Evolutionary conservation across 2,888 invertebrate species (phyloP).

Genomic region (Monoplex corrugatus): DNA sequence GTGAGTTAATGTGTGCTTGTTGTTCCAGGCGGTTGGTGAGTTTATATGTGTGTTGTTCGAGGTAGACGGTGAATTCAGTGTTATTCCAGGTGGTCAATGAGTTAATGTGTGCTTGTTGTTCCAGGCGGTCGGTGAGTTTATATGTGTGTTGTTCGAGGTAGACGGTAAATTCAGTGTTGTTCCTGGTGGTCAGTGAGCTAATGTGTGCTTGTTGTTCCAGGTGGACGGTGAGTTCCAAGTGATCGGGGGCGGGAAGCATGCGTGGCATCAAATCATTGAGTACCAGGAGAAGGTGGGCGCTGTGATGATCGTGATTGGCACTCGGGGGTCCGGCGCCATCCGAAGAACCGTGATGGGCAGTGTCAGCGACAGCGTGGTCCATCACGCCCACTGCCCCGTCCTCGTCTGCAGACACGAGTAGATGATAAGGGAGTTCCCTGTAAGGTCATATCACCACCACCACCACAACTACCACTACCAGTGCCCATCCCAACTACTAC

Average conservation of each 20-base stretch:
- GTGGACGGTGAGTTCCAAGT: not conserved
- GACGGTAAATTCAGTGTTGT: not conserved
- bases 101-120: not conserved
- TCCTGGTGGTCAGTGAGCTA: too few relatives aligned
- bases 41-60: too few relatives aligned
- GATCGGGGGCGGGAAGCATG: not conserved
- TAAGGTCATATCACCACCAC: too few relatives aligned
- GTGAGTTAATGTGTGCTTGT: too few relatives aligned
- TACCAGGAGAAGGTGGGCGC: constrained; percentile 41
- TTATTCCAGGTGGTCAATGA: too few relatives aligned
- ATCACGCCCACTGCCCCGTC: constrained; percentile 54
- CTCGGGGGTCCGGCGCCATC: constrained; percentile 50
- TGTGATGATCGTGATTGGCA: constrained; percentile 57
- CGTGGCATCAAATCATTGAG: not conserved
- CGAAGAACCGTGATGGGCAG: constrained; percentile 55
- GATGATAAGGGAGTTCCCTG: not conserved
- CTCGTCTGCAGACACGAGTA: constrained; percentile 52
- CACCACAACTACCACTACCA: not conserved
- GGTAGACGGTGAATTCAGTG: too few relatives aligned
- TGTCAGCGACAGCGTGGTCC: constrained; percentile 57
- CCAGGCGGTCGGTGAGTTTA: too few relatives aligned
- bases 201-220: not conserved
- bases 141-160: not conserved
- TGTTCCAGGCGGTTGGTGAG: not conserved
- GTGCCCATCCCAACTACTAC: not conserved